Evolutionary conservation across 2,888 invertebrate species (phyloP).

Genomic region (Drosophila atripex): DNA sequence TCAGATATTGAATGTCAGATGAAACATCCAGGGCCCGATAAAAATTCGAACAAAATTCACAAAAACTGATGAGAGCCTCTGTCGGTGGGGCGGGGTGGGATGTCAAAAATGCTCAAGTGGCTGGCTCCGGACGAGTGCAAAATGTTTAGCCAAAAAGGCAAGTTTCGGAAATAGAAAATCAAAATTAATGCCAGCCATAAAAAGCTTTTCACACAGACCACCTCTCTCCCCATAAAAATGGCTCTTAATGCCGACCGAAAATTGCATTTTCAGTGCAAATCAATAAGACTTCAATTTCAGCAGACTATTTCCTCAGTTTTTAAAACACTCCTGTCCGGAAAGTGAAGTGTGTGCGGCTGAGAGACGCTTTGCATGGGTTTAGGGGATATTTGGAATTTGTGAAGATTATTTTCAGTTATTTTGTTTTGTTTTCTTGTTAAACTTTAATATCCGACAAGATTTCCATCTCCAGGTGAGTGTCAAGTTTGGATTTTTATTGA

Average conservation of each 20-base stretch:
- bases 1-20: constrained; percentile 2
- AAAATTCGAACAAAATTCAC: constrained; percentile 31
- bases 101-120: constrained; percentile 25
- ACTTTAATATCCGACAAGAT: constrained; percentile 41
- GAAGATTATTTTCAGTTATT: constrained; percentile 40
- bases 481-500: constrained; percentile 27
- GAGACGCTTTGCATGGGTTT: constrained; percentile 1
- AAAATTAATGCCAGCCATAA: constrained; percentile 43
- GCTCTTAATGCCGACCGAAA: constrained; percentile 38
- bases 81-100: too few species aligned
- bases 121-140: constrained; percentile 18
- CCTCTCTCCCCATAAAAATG: constrained; percentile 20
- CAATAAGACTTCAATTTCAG: constrained; percentile 38
- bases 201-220: constrained; percentile 38
- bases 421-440: constrained; percentile 44
- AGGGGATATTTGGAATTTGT: constrained; percentile 21
- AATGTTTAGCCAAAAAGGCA: constrained; percentile 30
- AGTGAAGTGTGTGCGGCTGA: constrained; percentile 24
- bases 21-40: constrained; percentile 11
- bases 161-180: constrained; percentile 37
- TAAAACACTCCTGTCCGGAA: constrained; percentile 11
- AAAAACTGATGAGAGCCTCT: constrained; percentile 18
- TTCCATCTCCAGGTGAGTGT: constrained; percentile 13
- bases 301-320: constrained; percentile 27
- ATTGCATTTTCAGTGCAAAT: constrained; percentile 33